Base-by-base conservation (phyloP, 2,113 vertebrate species). In the Urocitellus parryii region DNA sequence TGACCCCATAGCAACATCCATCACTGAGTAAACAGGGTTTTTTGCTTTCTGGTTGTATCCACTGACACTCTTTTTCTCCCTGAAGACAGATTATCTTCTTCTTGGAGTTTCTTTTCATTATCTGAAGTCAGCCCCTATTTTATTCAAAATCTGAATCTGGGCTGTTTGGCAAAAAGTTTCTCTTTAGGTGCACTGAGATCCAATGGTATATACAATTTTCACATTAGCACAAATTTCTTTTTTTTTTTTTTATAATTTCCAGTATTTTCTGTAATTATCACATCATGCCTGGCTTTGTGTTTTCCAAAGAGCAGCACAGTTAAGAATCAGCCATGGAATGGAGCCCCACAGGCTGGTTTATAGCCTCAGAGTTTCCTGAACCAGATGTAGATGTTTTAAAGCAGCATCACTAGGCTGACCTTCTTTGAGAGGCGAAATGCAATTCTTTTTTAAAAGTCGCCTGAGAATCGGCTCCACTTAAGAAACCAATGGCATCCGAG, bases 381-480 rank as follows among this genome's bases (percentile, higher is more conserved):
- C 77, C 27, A 86, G 68, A 96, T 2, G 48, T 10, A 14, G 24
- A n/a, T 20, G 20, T 81, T 96, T 96, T 65, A 68, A 96, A 80
- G 77, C 39, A 42, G 73, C 39, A 3, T 58, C 4, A 7, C 76
- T 53, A 82, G 87, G 11, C 94, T 77, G 83, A 87, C 74, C 86
- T 95, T 84, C 82, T 67, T 25, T 96, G 97, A 95, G 96, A 98
- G 98, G 98, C 68, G 58, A 95, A 98, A 97, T 39, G 17, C 95
- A 94, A 42, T 97, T 98, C 97, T 85, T 97, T 45, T 11, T 97
- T 94, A 97, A 97, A 98, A 95, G 96, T 83, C 84, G 1, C 80
- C 93, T 97, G 85, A 97, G 98, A 97, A 96, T 97, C 96, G 97
- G 94, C 96, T 97, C 98, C 97, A 98, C 98, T 98, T 98, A 98